Conservation (phyloP, 92 coral and sea anemone species). For the Scolanthus callimorphus region DNA sequence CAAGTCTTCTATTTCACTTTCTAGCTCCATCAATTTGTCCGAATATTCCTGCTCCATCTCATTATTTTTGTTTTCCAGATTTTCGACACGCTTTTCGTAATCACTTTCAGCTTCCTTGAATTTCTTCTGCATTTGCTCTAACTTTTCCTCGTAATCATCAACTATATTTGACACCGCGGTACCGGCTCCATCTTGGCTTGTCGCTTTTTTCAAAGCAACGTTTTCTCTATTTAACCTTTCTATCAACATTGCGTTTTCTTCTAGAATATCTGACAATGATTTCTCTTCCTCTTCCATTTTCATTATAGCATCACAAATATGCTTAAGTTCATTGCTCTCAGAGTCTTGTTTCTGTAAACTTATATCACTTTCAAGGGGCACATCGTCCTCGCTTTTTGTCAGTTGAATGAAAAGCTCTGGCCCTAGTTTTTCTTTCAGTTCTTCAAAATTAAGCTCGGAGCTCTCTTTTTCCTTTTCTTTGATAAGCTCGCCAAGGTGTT, state of each 20-base stretch:
- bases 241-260: slow-evolving; percentile 16
- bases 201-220: slow-evolving; percentile 18
- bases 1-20: slow-evolving; percentile 23
- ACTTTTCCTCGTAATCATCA: slow-evolving; percentile 45
- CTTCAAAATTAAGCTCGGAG: background rate
- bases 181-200: slow-evolving; percentile 17
- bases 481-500: slow-evolving; percentile 11
- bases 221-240: slow-evolving; percentile 37
- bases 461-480: slow-evolving; percentile 3
- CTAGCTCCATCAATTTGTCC: slow-evolving; percentile 36
- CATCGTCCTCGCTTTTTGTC: background rate
- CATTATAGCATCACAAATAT: slow-evolving; percentile 14
- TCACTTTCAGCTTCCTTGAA: slow-evolving; percentile 5
- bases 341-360: background rate
- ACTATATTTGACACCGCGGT: slow-evolving; percentile 39
- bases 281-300: slow-evolving; percentile 41
- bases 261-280: slow-evolving; percentile 31
- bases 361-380: background rate
- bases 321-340: background rate
- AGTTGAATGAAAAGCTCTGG: background rate
- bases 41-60: slow-evolving; percentile 31
- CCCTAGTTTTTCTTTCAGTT: slow-evolving; percentile 18
- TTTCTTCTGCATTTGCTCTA: slow-evolving; percentile 10
- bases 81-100: slow-evolving; percentile 43
- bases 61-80: slow-evolving; percentile 21